A percentile compares a stretch with the other conserved stretches of the same genome.
These are phyloP conservation scores for Acanthosepion lycidas DNA, from an alignment of 2,888 invertebrate genomes.

Conservation along the genomic window DNA sequence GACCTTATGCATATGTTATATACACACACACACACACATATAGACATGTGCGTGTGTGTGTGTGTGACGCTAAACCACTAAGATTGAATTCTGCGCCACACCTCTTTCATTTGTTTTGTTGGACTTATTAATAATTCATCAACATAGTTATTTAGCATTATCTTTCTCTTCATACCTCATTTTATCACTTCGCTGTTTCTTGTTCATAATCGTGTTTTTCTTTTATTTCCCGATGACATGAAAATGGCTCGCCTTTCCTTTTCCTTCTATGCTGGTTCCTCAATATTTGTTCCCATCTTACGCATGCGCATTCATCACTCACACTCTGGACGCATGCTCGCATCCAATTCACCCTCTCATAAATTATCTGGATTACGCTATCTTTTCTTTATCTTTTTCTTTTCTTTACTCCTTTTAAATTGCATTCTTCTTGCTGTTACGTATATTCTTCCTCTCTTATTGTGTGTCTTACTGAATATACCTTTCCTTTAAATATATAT, in stretches of 20 bases:
- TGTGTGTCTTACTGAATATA: not conserved
- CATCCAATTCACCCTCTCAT: not conserved
- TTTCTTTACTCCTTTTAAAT: not conserved
- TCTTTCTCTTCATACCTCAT: not conserved
- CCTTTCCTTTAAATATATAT: too few species aligned
- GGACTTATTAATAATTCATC: not conserved
- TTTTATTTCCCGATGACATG: not conserved
- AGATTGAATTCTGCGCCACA: not conserved
- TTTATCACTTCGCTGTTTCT: not conserved
- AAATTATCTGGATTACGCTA: not conserved
- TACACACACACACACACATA: not conserved
- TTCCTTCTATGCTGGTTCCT: not conserved
- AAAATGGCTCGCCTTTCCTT: not conserved
- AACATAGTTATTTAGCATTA: not conserved
- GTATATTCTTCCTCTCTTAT: not conserved
- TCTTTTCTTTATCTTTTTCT: not conserved
- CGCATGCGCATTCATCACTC: not conserved
- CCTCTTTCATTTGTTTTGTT: not conserved
- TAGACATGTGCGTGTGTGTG: not conserved
- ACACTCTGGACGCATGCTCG: not conserved
- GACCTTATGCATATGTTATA: not conserved
- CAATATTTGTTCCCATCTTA: not conserved
- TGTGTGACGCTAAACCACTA: not conserved
- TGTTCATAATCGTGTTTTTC: not conserved
- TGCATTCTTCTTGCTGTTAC: not conserved